Conservation (phyloP, 2,888 invertebrate genomes). For the Norana najaformis region DNA sequence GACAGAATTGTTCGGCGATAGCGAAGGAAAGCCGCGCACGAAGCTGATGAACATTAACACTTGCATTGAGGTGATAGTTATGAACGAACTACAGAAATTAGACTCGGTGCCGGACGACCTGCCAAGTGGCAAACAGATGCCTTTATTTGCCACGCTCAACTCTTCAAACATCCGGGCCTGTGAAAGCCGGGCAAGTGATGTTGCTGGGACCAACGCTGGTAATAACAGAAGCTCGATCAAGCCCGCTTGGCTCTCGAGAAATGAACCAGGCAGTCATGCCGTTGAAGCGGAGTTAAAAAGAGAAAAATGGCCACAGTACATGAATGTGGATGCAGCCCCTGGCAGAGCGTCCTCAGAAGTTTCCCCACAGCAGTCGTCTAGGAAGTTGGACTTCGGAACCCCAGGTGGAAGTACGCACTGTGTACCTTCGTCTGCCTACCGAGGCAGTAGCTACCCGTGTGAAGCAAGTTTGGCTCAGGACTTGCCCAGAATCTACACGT, state of each 20-base stretch:
- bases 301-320: neutral
- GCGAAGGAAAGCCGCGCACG: neutral
- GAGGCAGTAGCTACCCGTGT: neutral
- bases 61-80: neutral
- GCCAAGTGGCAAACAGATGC: neutral
- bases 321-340: neutral
- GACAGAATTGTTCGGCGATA: neutral
- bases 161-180: neutral
- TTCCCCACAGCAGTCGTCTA: neutral
- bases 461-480: neutral
- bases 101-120: neutral
- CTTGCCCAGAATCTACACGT: neutral
- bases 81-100: neutral
- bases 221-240: neutral
- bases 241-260: neutral
- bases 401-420: neutral
- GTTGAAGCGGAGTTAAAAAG: neutral
- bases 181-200: neutral
- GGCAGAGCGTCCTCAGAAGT: neutral
- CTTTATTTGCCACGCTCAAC: neutral
- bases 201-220: neutral
- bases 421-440: slow-evolving; percentile 1
- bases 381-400: neutral
- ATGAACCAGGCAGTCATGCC: neutral
- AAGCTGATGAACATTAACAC: neutral